Evolutionary conservation across 2,797 vertebrate genomes (phyloP).

Genomic region (Crenichthys baileyi): DNA sequence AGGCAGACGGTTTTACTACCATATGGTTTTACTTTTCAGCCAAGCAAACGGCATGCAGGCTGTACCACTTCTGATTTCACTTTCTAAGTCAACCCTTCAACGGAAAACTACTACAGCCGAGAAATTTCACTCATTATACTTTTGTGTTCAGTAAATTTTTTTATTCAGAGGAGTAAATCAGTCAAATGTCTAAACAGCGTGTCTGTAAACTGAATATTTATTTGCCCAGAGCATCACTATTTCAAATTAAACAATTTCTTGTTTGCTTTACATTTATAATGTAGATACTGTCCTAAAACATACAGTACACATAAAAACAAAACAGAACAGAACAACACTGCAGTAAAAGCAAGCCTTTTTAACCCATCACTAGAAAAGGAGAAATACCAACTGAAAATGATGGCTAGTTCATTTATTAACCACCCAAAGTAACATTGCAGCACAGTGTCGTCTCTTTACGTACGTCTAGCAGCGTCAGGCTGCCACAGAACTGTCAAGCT

Average conservation of each 20-base stretch:
- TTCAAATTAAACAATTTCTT: not conserved
- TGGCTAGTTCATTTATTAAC: too few species aligned
- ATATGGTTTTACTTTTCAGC: constrained; percentile 72
- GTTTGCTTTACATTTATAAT: not conserved
- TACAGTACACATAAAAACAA: not conserved
- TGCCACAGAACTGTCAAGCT: not conserved
- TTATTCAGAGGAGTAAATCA: constrained; percentile 30
- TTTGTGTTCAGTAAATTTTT: constrained; percentile 23
- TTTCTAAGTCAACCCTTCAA: constrained; percentile 30
- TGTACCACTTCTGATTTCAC: constrained; percentile 41
- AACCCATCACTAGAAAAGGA: too few species aligned
- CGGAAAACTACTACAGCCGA: constrained; percentile 11
- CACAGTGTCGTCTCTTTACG: too few species aligned
- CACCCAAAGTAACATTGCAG: too few species aligned
- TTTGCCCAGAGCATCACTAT: not conserved
- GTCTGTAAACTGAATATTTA: constrained; percentile 10
- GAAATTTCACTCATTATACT: constrained; percentile 31
- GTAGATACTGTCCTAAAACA: not conserved
- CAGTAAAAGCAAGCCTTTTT: too few species aligned
- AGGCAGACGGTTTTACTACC: constrained; percentile 54
- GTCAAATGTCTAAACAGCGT: constrained; percentile 6
- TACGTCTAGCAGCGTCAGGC: not conserved
- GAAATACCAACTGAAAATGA: too few species aligned
- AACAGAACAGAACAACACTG: not conserved
- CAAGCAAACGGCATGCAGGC: constrained; percentile 50